These are phyloP conservation scores for Pangasius sanitwongsei DNA, from an alignment of 2,797 vertebrate species.

Conservation along the genomic window DNA sequence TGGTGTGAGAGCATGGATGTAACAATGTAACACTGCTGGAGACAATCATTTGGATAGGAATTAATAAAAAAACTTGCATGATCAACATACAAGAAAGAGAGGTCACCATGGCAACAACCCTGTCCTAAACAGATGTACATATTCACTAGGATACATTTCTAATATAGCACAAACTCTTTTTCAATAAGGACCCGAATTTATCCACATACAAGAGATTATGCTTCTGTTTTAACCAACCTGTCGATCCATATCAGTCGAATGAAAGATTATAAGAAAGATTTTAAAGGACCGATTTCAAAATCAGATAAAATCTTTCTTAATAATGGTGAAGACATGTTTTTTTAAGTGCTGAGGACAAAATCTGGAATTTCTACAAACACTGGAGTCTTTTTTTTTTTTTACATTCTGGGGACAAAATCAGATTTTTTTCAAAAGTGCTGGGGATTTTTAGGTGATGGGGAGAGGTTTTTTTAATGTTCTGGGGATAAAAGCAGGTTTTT, in stretches of 20 bases:
- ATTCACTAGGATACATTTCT: not conserved
- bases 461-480: not conserved
- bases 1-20: not conserved
- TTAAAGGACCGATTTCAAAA: too few species aligned
- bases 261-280: too few species aligned
- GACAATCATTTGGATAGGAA: not conserved
- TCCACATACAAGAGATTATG: not conserved
- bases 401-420: not conserved
- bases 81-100: not conserved
- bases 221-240: not conserved
- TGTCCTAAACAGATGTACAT: not conserved
- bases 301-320: too few species aligned
- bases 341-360: not conserved
- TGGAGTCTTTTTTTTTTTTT: not conserved
- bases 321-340: not conserved
- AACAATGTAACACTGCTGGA: not conserved
- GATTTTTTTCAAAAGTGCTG: not conserved
- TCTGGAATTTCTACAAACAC: not conserved
- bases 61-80: not conserved
- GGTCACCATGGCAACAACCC: slow-evolving; percentile 11
- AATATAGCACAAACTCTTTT: too few species aligned
- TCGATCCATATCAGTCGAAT: not conserved
- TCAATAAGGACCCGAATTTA: not conserved
- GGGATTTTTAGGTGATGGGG: too few species aligned
- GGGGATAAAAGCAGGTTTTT: not conserved